phyloP scores from a whole-genome alignment of 2,797 vertebrate species.

The Helarctos malayanus region DNA sequence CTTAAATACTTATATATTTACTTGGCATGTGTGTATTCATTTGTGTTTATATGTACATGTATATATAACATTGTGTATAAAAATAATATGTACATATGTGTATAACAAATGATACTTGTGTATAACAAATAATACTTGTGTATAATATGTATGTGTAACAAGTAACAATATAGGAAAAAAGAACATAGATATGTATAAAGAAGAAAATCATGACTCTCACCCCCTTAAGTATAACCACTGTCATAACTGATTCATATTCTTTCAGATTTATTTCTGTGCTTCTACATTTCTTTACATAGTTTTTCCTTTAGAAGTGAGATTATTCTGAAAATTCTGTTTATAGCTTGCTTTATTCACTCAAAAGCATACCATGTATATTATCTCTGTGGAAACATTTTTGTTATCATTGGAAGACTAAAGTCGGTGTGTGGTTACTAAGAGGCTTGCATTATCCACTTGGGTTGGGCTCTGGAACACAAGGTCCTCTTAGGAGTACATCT shows the following conservation, averaged over 20 bases:
- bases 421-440: neutral
- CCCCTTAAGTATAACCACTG: neutral
- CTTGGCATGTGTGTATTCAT: too few relatives aligned
- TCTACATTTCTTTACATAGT: neutral
- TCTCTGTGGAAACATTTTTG: neutral
- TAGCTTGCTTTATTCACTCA: neutral
- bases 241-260: neutral
- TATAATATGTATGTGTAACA: neutral
- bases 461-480: neutral
- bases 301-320: conserved; percentile 8
- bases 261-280: neutral
- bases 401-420: neutral
- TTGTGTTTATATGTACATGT: too few relatives aligned
- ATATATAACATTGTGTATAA: neutral
- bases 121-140: neutral
- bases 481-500: neutral
- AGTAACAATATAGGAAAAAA: neutral
- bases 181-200: neutral
- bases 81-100: neutral
- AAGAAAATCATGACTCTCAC: neutral
- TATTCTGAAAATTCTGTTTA: neutral
- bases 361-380: neutral
- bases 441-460: neutral
- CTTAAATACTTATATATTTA: neutral
- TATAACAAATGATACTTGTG: neutral